Evolutionary conservation across 2,888 invertebrate species (phyloP), one percentile per base, ranked within the genome.

Genomic region (Philereme vetulata): DNA sequence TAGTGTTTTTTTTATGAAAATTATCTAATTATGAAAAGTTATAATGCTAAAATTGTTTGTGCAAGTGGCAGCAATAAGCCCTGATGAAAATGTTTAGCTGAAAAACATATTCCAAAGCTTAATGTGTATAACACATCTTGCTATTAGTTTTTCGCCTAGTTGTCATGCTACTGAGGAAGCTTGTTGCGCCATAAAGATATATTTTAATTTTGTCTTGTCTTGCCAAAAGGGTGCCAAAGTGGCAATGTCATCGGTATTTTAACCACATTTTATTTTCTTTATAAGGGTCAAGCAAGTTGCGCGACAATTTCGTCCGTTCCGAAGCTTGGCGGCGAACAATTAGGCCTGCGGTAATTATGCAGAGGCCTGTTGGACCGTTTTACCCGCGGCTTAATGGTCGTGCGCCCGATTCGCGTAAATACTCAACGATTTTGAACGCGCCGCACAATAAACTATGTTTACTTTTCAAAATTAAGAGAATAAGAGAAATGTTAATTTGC

Each of bases 271-370:
- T 42, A 34, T 60, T 38, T 8, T 34, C 43, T 32, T 34, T 33
- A 33, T 51, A 32, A 51, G 33, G 49, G 21, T 43, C 8, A 40
- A 5, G 47, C 61, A 45, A 48, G 55, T 56, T 60, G 49, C 58
- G 71, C 68, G 72, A 74, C 69, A 74, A 67, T 68, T 69, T 70
- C 62, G 57, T 62, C 66, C 71, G 76, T 80, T 78, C 75, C 74
- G 62, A 76, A 72, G 71, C 68, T 70, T 58, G 70, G 64, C 66
- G 71, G 71, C 66, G 75, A 81, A 85, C 85, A 88, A 88, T 88
- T 88, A 88, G 82, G 68, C 71, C 68, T 74, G 71, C 66, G 70
- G 84, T 84, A 88, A 88, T 88, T 88, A 86, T 80, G 81, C 84
- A 77, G 76, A 75, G 75, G 77, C 71, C 80, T 78, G 77, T 74